Conservation (phyloP, 2,113 vertebrate genomes). For the Xerus inauris region DNA sequence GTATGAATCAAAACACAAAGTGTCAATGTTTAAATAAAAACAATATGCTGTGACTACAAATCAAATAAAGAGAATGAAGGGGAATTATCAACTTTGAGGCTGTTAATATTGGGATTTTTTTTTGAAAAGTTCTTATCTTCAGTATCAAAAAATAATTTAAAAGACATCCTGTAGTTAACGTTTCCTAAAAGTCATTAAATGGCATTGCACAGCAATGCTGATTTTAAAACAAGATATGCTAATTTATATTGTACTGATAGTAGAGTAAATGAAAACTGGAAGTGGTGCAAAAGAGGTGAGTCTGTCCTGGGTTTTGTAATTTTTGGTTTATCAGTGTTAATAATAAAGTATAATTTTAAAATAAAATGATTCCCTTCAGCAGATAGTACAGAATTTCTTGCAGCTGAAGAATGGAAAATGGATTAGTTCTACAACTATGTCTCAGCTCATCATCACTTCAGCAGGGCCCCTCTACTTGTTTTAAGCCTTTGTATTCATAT, state of each 20-base stretch:
- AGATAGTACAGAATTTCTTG: constrained; percentile 53
- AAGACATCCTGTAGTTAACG: neutral
- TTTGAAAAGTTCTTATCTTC: constrained; percentile 38
- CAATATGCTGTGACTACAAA: constrained; percentile 12
- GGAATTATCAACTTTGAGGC: constrained; percentile 13
- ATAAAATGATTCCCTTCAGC: constrained; percentile 50
- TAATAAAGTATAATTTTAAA: constrained; percentile 73
- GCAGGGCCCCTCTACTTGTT: neutral
- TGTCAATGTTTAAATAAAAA: constrained; percentile 3
- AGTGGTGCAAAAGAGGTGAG: constrained; percentile 56
- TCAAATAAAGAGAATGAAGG: neutral
- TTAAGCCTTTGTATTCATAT: neutral
- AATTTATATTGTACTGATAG: constrained; percentile 46
- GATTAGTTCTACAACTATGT: neutral
- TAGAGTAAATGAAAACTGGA: constrained; percentile 57
- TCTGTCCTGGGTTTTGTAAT: constrained; percentile 44
- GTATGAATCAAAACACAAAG: constrained; percentile 24
- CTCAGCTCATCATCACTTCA: neutral
- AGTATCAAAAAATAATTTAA: neutral
- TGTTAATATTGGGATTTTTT: neutral
- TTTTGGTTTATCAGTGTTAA: constrained; percentile 71
- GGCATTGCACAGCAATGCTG: constrained; percentile 7
- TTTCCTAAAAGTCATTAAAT: constrained; percentile 52
- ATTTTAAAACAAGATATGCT: constrained; percentile 73
- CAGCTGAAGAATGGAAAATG: constrained; percentile 38